These are phyloP conservation scores for Caenorhabditis sp. DNA, from an alignment of 2,888 invertebrate species.

Conservation along the genomic window DNA sequence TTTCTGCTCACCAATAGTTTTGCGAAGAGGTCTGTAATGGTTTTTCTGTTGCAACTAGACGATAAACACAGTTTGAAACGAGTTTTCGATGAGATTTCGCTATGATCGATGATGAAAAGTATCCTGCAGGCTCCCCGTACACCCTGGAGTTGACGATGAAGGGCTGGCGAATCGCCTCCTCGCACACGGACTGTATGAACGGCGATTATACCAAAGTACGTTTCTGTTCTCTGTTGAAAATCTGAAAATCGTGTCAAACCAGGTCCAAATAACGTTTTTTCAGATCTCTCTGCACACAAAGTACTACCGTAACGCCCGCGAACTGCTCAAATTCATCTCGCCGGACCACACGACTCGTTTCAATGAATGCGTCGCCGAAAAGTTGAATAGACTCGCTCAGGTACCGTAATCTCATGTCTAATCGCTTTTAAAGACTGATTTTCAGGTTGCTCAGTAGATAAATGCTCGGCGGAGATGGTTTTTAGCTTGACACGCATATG, in stretches of 20 bases:
- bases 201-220: slow-evolving; percentile 73
- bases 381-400: slow-evolving; percentile 62
- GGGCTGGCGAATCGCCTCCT: slow-evolving; percentile 77
- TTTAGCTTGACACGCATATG: no score
- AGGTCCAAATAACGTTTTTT: slow-evolving; percentile 3
- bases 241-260: no score
- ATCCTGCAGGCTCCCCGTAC: slow-evolving; percentile 81
- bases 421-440: not conserved
- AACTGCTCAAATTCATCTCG: slow-evolving; percentile 86
- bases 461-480: no score
- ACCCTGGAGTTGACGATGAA: slow-evolving; percentile 86
- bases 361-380: slow-evolving; percentile 72
- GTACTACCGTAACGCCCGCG: slow-evolving; percentile 88
- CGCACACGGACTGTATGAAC: slow-evolving; percentile 77
- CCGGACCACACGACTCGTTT: slow-evolving; percentile 80
- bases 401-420: slow-evolving; percentile 4
- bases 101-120: no score
- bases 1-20: no score
- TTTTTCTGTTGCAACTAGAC: no score
- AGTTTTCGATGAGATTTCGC: no score
- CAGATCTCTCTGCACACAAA: slow-evolving; percentile 79
- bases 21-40: no score
- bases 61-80: no score
- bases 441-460: slow-evolving; percentile 10
- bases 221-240: not conserved